Evolutionary conservation across 2,113 vertebrate genomes (phyloP), one percentile per base, ranked within the genome.

Genomic region (Hydropotes inermis): DNA sequence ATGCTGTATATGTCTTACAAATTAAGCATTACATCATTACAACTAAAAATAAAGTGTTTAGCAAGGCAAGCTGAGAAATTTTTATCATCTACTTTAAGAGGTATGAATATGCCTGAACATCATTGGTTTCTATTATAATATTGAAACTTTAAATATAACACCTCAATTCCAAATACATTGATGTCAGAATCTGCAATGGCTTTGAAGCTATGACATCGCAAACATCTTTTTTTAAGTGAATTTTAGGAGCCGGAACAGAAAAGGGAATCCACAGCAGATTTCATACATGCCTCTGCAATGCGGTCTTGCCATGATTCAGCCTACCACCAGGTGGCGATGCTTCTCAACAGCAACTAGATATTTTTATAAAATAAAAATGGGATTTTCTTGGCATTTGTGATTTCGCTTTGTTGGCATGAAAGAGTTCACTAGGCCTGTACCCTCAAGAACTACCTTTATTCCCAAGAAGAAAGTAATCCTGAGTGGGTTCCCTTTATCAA

Each of bases 1-100:
- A 97, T 97, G 98, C 97, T 88, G 97, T 93, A 84, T 91, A 90
- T 98, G 98, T 98, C 98, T 98, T 98, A 98, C 98, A 98, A 98
- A 98, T 98, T 98, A 99, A 98, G 98, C 91, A 98, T 96, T 98
- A 97, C 89, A 28, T 95, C 97, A 97, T 98, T 98, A 98, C 95
- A 97, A 97, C 98, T 92, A 95, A 98, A 98, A 97, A 98, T 87
- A 97, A 98, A 98, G 97, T 96, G 97, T 97, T 98, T 81, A 78
- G 98, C 92, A 67, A 97, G 95, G 98, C 91, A 55, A 25, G 27
- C 78, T 8, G 52, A 76, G 92, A 93, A 36, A 82, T 47, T 67
- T 74, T 13, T 28, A 19, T 13, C 0, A 21, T 84, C 70, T 64
- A 67, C 91, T 92, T 88, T 25, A 58, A 87, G 47, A 54, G 67